These are phyloP conservation scores for Zoanthus sociatus DNA, from an alignment of 92 coral and sea anemone genomes.

Conservation along the genomic window DNA sequence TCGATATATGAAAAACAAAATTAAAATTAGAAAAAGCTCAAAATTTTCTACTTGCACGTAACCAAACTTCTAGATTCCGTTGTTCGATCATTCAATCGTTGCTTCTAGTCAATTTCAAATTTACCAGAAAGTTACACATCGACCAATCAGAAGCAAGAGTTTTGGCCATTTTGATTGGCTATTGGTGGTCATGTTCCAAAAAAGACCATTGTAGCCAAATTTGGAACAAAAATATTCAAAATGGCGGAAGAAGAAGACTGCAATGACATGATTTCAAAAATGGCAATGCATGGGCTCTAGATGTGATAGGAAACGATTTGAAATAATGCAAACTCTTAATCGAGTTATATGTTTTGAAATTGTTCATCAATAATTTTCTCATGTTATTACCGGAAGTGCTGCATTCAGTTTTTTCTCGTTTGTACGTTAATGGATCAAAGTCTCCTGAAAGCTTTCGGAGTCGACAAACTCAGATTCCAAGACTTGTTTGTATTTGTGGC, in stretches of 20 bases:
- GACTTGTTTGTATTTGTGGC: conserved; percentile 80
- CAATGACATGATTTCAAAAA: not conserved
- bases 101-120: conserved; percentile 59
- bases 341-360: not conserved
- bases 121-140: conserved; percentile 51
- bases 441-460: conserved; percentile 52
- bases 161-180: conserved; percentile 68
- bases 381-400: not conserved
- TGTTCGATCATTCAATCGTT: conserved; percentile 53
- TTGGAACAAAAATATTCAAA: conserved; percentile 62
- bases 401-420: not conserved
- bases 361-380: not conserved
- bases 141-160: conserved; percentile 69
- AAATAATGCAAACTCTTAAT: not conserved
- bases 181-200: not conserved
- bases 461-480: conserved; percentile 72
- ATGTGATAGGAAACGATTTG: not conserved
- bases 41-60: conserved; percentile 1
- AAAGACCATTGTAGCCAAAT: conserved; percentile 69
- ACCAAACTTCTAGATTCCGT: conserved; percentile 6
- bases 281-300: not conserved
- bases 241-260: conserved; percentile 60
- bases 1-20: not conserved
- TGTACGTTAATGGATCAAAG: conserved; percentile 43
- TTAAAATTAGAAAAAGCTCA: not conserved